phyloP scores from a whole-genome alignment of 2,113 vertebrate species.

The Microcebus griseorufus region DNA sequence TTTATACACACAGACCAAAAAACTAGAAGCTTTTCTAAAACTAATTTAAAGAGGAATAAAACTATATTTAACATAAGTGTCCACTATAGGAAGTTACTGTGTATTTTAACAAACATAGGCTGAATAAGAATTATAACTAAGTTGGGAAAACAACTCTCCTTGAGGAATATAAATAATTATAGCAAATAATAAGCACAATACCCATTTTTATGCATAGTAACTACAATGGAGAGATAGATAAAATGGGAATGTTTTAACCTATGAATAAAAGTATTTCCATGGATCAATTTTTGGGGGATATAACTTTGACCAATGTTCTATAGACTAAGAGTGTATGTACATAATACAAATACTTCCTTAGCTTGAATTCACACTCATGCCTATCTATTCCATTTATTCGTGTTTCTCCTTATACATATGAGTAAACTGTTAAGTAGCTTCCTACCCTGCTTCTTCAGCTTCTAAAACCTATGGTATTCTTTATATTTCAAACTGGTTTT shows the following conservation, averaged over 20 bases:
- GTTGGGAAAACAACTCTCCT: not conserved
- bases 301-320: not conserved
- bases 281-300: not conserved
- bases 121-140: not conserved
- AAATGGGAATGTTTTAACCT: not conserved
- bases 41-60: slow-evolving; percentile 19
- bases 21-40: not conserved
- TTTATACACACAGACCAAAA: not conserved
- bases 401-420: not conserved
- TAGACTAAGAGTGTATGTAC: not conserved
- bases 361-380: not conserved
- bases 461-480: not conserved
- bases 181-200: not conserved
- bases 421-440: not conserved
- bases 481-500: not conserved
- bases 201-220: not conserved
- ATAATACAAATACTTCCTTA: not conserved
- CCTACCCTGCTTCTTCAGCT: not conserved
- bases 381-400: not conserved
- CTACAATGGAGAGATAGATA: not conserved
- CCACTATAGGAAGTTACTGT: not conserved
- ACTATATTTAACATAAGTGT: not conserved
- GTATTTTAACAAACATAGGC: not conserved
- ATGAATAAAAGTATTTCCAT: not conserved
- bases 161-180: not conserved